Evolutionary conservation across 2,797 vertebrate genomes (phyloP).

Genomic region (Fringilla coelebs): DNA sequence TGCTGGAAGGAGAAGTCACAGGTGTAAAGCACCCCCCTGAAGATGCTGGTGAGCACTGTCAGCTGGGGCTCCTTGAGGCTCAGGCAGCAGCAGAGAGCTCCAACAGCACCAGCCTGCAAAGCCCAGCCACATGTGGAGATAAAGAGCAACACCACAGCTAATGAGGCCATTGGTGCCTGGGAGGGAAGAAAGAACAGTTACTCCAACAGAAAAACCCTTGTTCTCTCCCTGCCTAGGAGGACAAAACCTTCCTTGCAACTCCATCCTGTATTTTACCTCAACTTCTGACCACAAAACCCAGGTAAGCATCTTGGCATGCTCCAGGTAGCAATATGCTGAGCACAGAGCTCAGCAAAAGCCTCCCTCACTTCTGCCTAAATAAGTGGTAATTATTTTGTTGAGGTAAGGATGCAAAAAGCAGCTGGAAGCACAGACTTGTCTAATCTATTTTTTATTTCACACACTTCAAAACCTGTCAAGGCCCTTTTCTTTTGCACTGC

Average conservation of each 20-base stretch:
- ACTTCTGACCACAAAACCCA: background rate
- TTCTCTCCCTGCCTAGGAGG: background rate
- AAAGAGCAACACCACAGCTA: background rate
- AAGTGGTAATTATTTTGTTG: background rate
- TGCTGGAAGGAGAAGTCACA: background rate
- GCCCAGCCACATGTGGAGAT: fast-evolving
- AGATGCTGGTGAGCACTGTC: background rate
- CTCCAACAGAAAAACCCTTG: background rate
- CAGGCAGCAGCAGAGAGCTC: background rate
- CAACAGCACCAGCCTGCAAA: background rate
- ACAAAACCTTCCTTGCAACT: background rate
- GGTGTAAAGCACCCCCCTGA: background rate
- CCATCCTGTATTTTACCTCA: background rate
- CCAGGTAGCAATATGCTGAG: background rate
- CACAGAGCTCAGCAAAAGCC: background rate
- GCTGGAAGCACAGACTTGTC: background rate
- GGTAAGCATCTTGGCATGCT: background rate
- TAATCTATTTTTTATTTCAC: constrained; percentile 26
- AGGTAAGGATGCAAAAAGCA: background rate
- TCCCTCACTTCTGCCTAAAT: background rate
- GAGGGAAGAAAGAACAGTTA: background rate
- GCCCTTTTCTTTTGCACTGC: background rate
- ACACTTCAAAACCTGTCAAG: constrained; percentile 22
- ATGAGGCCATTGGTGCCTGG: background rate
- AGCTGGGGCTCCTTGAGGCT: background rate